Base-by-base conservation (phyloP, 2,888 invertebrate genomes). In the Ophonus ardosiacus region DNA sequence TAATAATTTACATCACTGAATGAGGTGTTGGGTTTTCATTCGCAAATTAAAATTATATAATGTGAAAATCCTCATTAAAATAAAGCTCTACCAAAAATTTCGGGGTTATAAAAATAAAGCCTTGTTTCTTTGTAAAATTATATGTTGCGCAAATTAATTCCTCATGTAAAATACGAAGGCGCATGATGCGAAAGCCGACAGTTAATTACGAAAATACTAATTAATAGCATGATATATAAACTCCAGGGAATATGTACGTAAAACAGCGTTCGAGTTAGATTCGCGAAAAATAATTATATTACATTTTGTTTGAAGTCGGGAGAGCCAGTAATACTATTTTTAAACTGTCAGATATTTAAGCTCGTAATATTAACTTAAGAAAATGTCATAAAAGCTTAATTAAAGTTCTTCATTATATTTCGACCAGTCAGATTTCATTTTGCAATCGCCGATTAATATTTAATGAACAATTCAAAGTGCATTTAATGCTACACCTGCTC, bases 381-480 rank as follows among this genome's bases (percentile, higher is more conserved):
- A 24, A 24, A 38, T 38, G n/a, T 38, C 24, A 24, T 68, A 1
- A n/a, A 68, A 38, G 63, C 63, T 38, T 68, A 68, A 68, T 68
- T 68, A 68, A 68, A 63, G 24, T 63, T 5, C 38, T 68, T 68
- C 24, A 68, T 68, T 68, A 65, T 8, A 31, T 68, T 68, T 68
- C 15, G 68, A 68, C 24, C 15, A 68, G 24, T 63, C 24, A 24
- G 38, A 68, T 68, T 63, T 24, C 21, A 63, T 59, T 63, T 63
- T 63, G 24, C 63, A 15, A 68, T 68, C 38, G n/a, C 7, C 68
- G 31, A 68, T 68, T 68, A 68, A 68, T 68, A 68, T 68, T 68
- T 68, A 68, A 68, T 68, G 68, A 68, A 68, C 68, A 68, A 40
- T 68, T 38, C 68, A 40, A 68, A 68, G 31, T 38, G 68, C n/a